Evolutionary conservation across 1,140 invertebrate genomes (phyloP).

Genomic region (Dreissena polymorpha): DNA sequence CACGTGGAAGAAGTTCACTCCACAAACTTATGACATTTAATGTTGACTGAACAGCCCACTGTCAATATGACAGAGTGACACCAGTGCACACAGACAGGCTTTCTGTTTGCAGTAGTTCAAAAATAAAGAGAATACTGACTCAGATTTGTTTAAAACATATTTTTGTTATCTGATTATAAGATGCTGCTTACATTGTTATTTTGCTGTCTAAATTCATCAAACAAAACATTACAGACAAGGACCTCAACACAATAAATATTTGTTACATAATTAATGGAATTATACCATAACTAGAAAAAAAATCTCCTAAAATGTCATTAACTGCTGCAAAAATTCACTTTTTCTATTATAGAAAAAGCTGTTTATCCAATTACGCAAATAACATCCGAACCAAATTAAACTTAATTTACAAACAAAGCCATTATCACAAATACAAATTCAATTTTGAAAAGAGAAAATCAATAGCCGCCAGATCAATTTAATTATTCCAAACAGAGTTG

Average conservation of each 20-base stretch:
- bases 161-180: too few relatives aligned
- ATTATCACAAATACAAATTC: slow-evolving; percentile 5
- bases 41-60: too few relatives aligned
- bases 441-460: slow-evolving; percentile 27
- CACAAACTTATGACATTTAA: too few relatives aligned
- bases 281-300: not conserved
- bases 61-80: too few relatives aligned
- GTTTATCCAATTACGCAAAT: slow-evolving; percentile 40
- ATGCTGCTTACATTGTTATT: too few relatives aligned
- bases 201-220: too few relatives aligned
- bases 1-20: too few relatives aligned
- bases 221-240: not conserved
- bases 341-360: not conserved
- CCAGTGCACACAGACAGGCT: too few relatives aligned
- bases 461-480: slow-evolving; percentile 24
- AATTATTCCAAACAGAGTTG: slow-evolving; percentile 32
- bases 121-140: too few relatives aligned
- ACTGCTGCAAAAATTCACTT: not conserved
- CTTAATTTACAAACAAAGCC: slow-evolving; percentile 2
- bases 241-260: slow-evolving; percentile 1
- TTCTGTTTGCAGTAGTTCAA: too few relatives aligned
- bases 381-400: slow-evolving; percentile 1
- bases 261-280: not conserved
- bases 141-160: too few relatives aligned
- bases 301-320: not conserved